Base-by-base conservation (phyloP, 2,888 invertebrate species). In the Sphecodes monilicornis region DNA sequence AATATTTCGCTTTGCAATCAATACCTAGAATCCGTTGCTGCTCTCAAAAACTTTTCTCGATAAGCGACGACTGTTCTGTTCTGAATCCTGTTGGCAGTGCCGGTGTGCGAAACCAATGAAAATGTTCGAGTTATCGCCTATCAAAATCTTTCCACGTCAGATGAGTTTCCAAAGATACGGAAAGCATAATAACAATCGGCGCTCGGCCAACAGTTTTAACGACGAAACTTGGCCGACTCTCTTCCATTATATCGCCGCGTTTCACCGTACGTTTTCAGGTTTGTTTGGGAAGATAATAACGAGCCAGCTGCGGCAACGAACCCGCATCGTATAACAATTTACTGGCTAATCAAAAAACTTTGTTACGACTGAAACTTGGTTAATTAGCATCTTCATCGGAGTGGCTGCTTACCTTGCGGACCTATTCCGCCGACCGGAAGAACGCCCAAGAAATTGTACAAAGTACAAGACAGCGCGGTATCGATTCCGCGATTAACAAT, bases 331-430 rank as follows among this genome's bases (percentile, higher is more conserved):
- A 91, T 92, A 94, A 94, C 93, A 94, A 94, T 94, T 92, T 92
- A 93, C 92, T 78, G 92, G 92, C 93, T 94, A 94, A 94, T 94
- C 93, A 94, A 94, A 94, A 95, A 95, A 94, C 93, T 94, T 94
- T 92, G 90, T 93, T 92, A 93, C 93, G 92, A 92, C 91, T 90
- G 90, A 92, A 94, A 94, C 93, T 94, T 94, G 92, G 93, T 94
- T 94, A 94, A 94, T 94, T 94, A 94, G 93, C 94, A 94, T 94
- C 94, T 94, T 94, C 91, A 90, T 90, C 91, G 87, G 90, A 87
- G 89, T 84, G 83, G 89, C 91, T 91, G 93, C 91, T 93, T 93
- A 93, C 91, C 91, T 92, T 90, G 88, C 87, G 89, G 82, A 88
- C 88, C 87, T 86, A 85, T 85, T 87, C 84, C 83, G 73, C 64